A percentile compares a stretch with the other conserved stretches of the same genome.
Conservation (phyloP, 2,888 invertebrate genomes). For the Tiliacea citrago region DNA sequence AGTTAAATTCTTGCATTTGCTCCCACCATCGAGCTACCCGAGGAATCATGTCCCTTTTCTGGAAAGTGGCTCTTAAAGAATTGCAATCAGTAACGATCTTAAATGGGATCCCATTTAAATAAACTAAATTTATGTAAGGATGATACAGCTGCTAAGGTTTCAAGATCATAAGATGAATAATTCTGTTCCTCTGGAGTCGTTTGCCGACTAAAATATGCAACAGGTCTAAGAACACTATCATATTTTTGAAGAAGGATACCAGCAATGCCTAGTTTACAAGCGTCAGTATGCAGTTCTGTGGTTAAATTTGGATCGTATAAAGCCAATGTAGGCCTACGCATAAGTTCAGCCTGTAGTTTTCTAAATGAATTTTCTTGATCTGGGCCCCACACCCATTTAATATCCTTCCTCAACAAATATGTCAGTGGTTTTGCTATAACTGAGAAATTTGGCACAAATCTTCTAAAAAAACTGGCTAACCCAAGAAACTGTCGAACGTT, state of each 20-base stretch:
- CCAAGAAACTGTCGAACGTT: constrained; percentile 1
- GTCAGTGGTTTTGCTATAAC: background rate
- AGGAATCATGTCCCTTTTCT: no score
- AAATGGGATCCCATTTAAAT: no score
- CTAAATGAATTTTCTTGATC: background rate
- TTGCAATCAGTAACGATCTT: no score
- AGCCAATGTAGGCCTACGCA: background rate
- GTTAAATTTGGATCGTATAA: background rate
- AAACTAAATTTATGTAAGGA: no score
- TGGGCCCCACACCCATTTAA: background rate
- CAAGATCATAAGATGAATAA: background rate
- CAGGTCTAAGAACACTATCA: background rate
- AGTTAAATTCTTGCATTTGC: no score
- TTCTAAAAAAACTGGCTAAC: constrained; percentile 1
- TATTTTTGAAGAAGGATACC: no score
- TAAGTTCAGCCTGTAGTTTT: background rate
- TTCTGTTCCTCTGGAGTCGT: constrained; percentile 1
- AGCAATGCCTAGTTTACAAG: no score
- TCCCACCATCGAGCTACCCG: no score
- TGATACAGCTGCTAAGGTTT: background rate
- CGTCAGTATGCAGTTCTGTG: no score
- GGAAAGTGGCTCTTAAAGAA: no score
- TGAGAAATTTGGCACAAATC: background rate
- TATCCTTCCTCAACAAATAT: constrained; percentile 2
- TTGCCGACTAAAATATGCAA: constrained; percentile 1